Base-by-base conservation (phyloP, 2,888 invertebrate genomes). In the Synanthedon formicaeformis region DNA sequence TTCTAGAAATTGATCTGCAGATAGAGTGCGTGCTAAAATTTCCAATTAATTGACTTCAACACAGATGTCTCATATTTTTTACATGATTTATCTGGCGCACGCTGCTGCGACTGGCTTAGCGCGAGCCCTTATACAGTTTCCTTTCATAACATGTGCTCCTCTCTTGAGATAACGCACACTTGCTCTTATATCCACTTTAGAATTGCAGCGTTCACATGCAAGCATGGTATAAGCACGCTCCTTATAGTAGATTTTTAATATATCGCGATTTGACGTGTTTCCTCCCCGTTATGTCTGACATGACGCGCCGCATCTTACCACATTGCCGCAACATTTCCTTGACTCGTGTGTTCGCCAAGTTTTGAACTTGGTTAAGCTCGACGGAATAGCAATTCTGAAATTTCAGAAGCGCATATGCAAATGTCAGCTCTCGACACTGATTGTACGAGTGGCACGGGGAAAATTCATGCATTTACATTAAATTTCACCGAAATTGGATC, bases 401-500 rank as follows among this genome's bases (percentile, higher is more conserved):
- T 84, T 83, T 85, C 80, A 78, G 72, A 78, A 78, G 78, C 81
- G 77, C 84, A 81, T 86, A 86, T 85, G 85, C 86, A 85, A 85
- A 85, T 86, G 81, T 85, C 83, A 84, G 82, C 77, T 76, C 82
- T 80, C 84, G 83, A 84, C 85, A 82, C 83, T 86, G 83, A 87
- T 86, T 85, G 82, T 86, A 80, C 83, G 83, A 86, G 79, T 83
- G 77, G 82, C 78, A 76, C 74, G 71, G 74, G 78, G 78, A 82
- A 84, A 83, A 86, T 84, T 84, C 84, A 83, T 84, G 81, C 80
- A 84, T 87, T 85, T 81, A 85, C 86, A 85, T 86, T 84, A 86
- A 82, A 84, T 85, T 83, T 81, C 74, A 73, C 74, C 72, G 78
- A 81, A 83, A 82, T 85, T 81, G 81, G 78, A 83, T 81, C 75